Base-by-base conservation (phyloP, 2,797 vertebrate species). In the Arnoldichthys spilopterus region DNA sequence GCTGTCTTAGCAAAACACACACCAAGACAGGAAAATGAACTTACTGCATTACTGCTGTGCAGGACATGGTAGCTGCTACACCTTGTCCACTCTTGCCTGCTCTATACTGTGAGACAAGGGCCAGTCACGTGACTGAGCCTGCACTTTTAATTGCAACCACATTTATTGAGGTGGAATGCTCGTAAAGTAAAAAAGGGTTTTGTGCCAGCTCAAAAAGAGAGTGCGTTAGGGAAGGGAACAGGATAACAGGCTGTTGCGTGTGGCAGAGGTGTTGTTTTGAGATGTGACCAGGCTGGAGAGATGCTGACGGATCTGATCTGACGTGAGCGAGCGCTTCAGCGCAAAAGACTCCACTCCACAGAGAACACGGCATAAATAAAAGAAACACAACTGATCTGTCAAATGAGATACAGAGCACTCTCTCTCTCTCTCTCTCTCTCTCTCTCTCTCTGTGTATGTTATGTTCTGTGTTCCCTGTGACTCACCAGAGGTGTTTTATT, bases 91-190 rank as follows among this genome's bases (percentile, higher is more conserved):
- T 83, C 64, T 9, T 26, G n/a, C 70, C 71, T 56, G 11, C 49
- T 74, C 49, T 76, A 58, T 82, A 53, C 47, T 28, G 62, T 49
- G 62, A 75, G 54, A 54, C 59, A 78, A 53, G 43, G 58, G 54
- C 74, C 59, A 45, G 53, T 76, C 74, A 86, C 30, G 51, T 78
- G 75, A 80, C 79, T 5, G 4, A 13, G 77, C 51, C 82, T 76
- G 72, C 34, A 40, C 64, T 61, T 82, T 85, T 83, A 86, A 86
- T 85, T 83, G 82, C 83, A 86, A 83, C 83, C 83, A 86, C 85
- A 83, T 86, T 85, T 85, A 83, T 78, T 82, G 85, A 85, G 74
- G 68, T 82, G 83, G 81, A 84, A 86, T 84, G 76, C 83, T 85
- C 22, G 79, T 85, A 85, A 85, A 86, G 81, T 75, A 62, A 63